Percentiles rank a stretch among this genome's conserved stretches.
These are phyloP conservation scores for Diachasma alloeum DNA, from an alignment of 1,140 invertebrate genomes.

Conservation along the genomic window DNA sequence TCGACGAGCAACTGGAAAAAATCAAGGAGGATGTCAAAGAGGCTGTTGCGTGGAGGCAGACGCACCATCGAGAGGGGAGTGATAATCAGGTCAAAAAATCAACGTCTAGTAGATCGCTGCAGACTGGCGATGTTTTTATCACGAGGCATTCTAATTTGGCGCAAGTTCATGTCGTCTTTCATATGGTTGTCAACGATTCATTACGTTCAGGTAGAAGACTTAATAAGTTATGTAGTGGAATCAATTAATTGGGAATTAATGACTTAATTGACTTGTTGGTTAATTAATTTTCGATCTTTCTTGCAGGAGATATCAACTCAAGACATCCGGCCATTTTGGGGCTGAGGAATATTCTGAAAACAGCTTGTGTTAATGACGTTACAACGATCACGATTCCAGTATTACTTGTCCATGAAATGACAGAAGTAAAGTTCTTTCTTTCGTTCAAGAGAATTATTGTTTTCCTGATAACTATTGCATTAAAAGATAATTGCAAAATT, in stretches of 20 bases:
- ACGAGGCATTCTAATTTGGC: constrained; percentile 96
- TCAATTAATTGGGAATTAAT: too few relatives aligned
- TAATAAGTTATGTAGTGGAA: constrained; percentile 6
- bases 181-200: constrained; percentile 87
- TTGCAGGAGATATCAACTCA: constrained; percentile 89
- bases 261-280: background rate
- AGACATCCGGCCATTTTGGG: constrained; percentile 95
- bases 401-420: constrained; percentile 90
- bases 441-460: background rate
- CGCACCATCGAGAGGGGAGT: constrained; percentile 56
- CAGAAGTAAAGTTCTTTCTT: constrained; percentile 73
- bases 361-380: constrained; percentile 91
- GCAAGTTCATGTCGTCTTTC: constrained; percentile 94
- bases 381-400: constrained; percentile 93
- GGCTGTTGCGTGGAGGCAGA: constrained; percentile 64
- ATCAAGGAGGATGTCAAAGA: constrained; percentile 71
- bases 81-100: constrained; percentile 59
- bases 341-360: constrained; percentile 93
- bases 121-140: constrained; percentile 92
- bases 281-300: constrained; percentile 19
- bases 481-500: background rate
- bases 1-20: constrained; percentile 86
- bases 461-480: background rate
- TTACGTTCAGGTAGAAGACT: constrained; percentile 66
- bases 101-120: constrained; percentile 67